Conservation (phyloP, 64 coral and sea anemone genomes). For the Platygyra sinensis region DNA sequence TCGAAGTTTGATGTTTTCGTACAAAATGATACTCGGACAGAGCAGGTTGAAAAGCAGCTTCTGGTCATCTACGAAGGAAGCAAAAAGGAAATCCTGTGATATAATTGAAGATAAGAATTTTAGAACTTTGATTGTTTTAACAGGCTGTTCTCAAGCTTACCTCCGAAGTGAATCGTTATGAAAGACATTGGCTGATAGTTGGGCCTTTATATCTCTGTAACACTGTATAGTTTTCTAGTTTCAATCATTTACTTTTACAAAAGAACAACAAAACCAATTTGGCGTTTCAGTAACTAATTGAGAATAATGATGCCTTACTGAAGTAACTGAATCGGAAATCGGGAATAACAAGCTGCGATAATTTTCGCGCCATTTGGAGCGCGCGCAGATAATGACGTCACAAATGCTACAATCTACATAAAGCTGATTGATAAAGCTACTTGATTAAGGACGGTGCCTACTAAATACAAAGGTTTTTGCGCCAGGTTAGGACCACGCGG, state of each 20-base stretch:
- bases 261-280: too few relatives aligned
- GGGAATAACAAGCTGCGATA: too few relatives aligned
- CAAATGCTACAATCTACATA: not conserved
- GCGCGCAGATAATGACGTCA: not conserved
- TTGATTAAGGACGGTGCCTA: too few relatives aligned
- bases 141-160: not conserved
- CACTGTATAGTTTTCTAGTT: too few relatives aligned
- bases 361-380: conserved; percentile 20
- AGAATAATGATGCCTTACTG: too few relatives aligned
- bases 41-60: conserved; percentile 46
- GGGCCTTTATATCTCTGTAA: not conserved
- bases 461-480: too few relatives aligned
- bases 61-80: conserved; percentile 38
- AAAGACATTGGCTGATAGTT: conserved; percentile 15
- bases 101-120: not conserved
- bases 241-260: too few relatives aligned
- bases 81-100: not conserved
- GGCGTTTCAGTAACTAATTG: too few relatives aligned
- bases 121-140: not conserved
- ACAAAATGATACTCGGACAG: conserved; percentile 39
- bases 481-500: too few relatives aligned
- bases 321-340: too few relatives aligned
- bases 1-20: conserved; percentile 60
- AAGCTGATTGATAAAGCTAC: too few relatives aligned
- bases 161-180: conserved; percentile 42